A percentile compares a stretch with the other conserved stretches of the same genome.
Conservation (phyloP, 2,888 invertebrate species). For the Hipparchia semele region DNA sequence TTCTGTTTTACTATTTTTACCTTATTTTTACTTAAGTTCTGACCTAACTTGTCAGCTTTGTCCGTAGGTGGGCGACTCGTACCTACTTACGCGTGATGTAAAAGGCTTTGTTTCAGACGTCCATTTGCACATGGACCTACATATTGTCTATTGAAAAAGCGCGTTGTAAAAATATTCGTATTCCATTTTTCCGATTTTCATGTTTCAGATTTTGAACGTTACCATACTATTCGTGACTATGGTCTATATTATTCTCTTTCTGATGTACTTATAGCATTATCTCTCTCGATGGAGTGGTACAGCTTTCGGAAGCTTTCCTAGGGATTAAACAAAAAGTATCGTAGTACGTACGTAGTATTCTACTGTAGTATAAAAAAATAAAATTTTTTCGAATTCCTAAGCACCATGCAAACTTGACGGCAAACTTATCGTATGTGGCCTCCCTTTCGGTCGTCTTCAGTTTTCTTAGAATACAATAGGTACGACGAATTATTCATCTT, state of each 20-base stretch:
- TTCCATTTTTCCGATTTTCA: constrained; percentile 52
- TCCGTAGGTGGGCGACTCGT: neutral
- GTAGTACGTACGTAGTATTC: too few species aligned
- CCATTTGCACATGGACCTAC: constrained; percentile 14
- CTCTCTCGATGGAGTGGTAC: too few species aligned
- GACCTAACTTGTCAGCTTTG: constrained; percentile 14
- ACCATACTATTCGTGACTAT: neutral
- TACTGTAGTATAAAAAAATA: too few species aligned
- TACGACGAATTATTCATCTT: too few species aligned
- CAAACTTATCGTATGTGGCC: too few species aligned
- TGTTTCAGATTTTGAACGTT: neutral
- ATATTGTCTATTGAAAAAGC: constrained; percentile 12
- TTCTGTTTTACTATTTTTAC: too few species aligned
- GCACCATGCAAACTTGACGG: too few species aligned
- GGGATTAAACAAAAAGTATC: too few species aligned
- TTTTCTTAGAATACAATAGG: too few species aligned
- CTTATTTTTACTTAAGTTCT: neutral
- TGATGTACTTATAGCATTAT: too few species aligned
- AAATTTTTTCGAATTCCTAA: too few species aligned
- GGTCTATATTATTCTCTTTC: neutral
- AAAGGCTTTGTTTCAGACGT: constrained; percentile 2
- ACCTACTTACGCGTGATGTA: constrained; percentile 15
- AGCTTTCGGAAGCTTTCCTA: too few species aligned
- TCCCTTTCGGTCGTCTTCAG: neutral
- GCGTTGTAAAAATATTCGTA: neutral